Conservation (phyloP, 2,888 invertebrate genomes). For the Pollenia griseotomentosa region DNA sequence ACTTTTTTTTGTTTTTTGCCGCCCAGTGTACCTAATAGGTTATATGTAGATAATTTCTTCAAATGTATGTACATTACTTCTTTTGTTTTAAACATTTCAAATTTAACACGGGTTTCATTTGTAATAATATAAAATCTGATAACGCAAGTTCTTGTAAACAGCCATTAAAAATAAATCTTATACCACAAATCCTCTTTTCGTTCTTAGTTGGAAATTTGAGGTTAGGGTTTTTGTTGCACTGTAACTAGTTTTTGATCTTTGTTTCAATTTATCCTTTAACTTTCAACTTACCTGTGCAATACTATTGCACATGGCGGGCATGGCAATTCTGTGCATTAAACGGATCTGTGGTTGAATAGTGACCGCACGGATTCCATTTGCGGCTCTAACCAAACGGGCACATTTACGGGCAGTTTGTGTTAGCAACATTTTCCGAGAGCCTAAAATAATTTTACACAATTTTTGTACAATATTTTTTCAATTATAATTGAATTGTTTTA, state of each 20-base stretch:
- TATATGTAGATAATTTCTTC: not conserved
- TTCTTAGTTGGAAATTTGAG: conserved; percentile 74
- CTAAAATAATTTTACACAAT: conserved; percentile 32
- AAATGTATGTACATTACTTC: not conserved
- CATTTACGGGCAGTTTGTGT: conserved; percentile 82
- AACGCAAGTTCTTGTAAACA: conserved; percentile 7
- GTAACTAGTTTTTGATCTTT: not conserved
- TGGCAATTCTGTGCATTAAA: conserved; percentile 80
- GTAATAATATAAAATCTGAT: conserved; percentile 37
- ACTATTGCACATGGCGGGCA: conserved; percentile 79
- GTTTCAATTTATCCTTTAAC: not conserved
- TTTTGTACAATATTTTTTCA: conserved; percentile 1
- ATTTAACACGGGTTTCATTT: not conserved
- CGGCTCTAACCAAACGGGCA: conserved; percentile 79
- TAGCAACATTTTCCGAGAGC: conserved; percentile 79
- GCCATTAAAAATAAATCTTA: not conserved
- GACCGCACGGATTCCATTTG: conserved; percentile 75
- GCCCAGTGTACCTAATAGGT: no score
- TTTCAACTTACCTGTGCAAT: conserved; percentile 76
- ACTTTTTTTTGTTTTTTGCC: no score
- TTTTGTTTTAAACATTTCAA: not conserved
- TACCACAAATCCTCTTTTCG: not conserved
- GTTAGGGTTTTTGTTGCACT: conserved; percentile 74
- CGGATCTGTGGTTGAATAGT: conserved; percentile 80
- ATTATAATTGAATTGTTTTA: conserved; percentile 14